A percentile compares a stretch with the other conserved stretches of the same genome.
These are phyloP conservation scores for Amphipyra tragopoginis DNA, from an alignment of 2,888 invertebrate species.

Conservation along the genomic window DNA sequence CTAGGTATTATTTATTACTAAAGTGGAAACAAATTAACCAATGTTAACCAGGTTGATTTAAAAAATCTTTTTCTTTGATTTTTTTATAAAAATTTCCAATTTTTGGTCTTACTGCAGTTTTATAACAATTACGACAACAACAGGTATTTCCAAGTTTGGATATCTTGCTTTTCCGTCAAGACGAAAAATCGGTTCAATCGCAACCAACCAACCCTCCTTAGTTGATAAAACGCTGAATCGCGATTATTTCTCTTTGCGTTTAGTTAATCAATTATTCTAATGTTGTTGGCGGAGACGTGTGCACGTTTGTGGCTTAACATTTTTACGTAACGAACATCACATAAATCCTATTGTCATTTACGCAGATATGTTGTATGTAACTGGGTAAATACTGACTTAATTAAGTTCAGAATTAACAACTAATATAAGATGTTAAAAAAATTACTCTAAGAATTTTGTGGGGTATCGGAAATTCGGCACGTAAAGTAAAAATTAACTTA, in stretches of 20 bases:
- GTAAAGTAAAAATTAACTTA: too few species aligned
- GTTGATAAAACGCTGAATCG: conserved; percentile 85
- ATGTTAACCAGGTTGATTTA: too few species aligned
- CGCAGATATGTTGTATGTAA: conserved; percentile 20
- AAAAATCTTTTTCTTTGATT: too few species aligned
- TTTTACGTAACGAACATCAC: conserved; percentile 68
- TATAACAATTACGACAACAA: too few species aligned
- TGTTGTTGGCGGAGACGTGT: conserved; percentile 84
- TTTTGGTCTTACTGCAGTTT: too few species aligned
- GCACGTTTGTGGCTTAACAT: conserved; percentile 69
- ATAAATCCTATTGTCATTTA: conserved; percentile 53
- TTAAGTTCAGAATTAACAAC: neutral
- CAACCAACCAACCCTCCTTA: conserved; percentile 64
- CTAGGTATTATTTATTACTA: too few species aligned
- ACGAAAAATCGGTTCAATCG: conserved; percentile 44
- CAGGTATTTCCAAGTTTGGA: too few species aligned
- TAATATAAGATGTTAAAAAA: too few species aligned
- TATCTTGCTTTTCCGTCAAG: neutral
- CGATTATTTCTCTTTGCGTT: conserved; percentile 88
- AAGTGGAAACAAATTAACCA: too few species aligned
- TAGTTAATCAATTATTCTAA: conserved; percentile 90
- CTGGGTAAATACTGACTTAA: neutral
- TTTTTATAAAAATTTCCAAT: too few species aligned
- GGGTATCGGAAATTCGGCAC: too few species aligned
- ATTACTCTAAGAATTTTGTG: too few species aligned